These are phyloP conservation scores for Salpingus planirostris DNA, from an alignment of 2,888 invertebrate genomes.

Conservation along the genomic window DNA sequence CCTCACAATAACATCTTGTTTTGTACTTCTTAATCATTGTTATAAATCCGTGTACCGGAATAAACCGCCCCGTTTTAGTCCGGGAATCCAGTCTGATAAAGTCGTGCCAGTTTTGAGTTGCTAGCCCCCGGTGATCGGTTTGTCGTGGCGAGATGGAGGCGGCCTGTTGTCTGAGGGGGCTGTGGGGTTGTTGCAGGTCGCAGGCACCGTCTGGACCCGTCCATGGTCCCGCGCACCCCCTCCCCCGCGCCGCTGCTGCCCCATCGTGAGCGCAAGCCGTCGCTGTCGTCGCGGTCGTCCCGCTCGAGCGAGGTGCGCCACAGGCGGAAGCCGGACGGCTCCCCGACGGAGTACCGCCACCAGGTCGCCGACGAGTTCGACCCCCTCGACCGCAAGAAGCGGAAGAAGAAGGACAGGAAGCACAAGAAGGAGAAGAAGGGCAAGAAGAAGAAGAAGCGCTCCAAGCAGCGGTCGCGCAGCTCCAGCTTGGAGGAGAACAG, in stretches of 20 bases:
- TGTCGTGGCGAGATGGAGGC: too few relatives aligned
- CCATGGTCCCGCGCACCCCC: constrained; percentile 44
- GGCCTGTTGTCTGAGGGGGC: too few relatives aligned
- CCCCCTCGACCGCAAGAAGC: constrained; percentile 44
- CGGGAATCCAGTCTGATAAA: too few relatives aligned
- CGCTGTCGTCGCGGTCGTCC: constrained; percentile 39
- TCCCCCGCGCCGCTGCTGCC: constrained; percentile 36
- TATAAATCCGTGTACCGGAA: too few relatives aligned
- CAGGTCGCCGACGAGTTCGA: constrained; percentile 45
- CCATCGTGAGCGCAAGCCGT: constrained; percentile 37
- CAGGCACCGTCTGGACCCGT: constrained; percentile 36
- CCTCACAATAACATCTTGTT: too few relatives aligned
- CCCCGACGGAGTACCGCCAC: constrained; percentile 27
- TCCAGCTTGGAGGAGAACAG: constrained; percentile 62
- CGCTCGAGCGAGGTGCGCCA: constrained; percentile 37
- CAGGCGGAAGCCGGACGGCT: constrained; percentile 32
- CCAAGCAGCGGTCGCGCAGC: constrained; percentile 54
- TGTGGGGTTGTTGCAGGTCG: constrained; percentile 22
- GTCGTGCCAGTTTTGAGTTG: too few relatives aligned
- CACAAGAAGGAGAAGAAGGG: constrained; percentile 58
- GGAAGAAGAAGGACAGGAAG: constrained; percentile 64
- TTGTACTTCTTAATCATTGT: too few relatives aligned
- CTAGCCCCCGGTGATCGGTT: too few relatives aligned
- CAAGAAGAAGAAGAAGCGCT: constrained; percentile 64
- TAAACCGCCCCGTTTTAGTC: too few relatives aligned